phyloP scores from a whole-genome alignment of 1,140 invertebrate genomes.

The Diabrotica virgifera region DNA sequence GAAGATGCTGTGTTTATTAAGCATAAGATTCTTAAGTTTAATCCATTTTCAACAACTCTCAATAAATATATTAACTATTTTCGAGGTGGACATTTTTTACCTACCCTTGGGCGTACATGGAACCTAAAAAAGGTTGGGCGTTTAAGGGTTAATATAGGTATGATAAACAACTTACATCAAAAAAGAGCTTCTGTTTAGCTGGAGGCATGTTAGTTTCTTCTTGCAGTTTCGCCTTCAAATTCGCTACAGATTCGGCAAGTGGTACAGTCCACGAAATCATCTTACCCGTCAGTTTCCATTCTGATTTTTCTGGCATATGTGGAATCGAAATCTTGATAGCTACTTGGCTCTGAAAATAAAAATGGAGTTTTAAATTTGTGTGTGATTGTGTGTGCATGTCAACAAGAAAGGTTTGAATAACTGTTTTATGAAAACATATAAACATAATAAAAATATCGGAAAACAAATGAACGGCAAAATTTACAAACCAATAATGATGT shows the following conservation, averaged over 20 bases:
- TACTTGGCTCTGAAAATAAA: slow-evolving; percentile 58
- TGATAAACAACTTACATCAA: slow-evolving; percentile 63
- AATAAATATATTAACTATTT: too few species aligned
- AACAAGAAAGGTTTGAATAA: not conserved
- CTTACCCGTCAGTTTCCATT: slow-evolving; percentile 97
- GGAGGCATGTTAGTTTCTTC: slow-evolving; percentile 91
- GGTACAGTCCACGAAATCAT: slow-evolving; percentile 75
- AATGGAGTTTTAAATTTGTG: not conserved
- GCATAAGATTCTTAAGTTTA: too few species aligned
- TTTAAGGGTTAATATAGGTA: too few species aligned
- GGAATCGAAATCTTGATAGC: slow-evolving; percentile 79
- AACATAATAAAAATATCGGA: too few species aligned
- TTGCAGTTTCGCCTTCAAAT: slow-evolving; percentile 86
- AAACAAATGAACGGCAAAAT: too few species aligned
- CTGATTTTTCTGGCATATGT: slow-evolving; percentile 81
- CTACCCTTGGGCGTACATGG: too few species aligned
- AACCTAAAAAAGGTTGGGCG: too few species aligned
- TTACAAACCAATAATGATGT: too few species aligned
- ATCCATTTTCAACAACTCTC: too few species aligned
- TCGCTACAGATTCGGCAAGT: slow-evolving; percentile 75
- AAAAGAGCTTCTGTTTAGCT: slow-evolving; percentile 94
- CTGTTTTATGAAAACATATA: not conserved
- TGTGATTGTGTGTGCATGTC: too few species aligned
- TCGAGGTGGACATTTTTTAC: too few species aligned
- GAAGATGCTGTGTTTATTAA: too few species aligned